Percentiles rank a stretch among this genome's conserved stretches.
Evolutionary conservation across 2,888 invertebrate genomes (phyloP).

Genomic region (Drosophila diplacantha): DNA sequence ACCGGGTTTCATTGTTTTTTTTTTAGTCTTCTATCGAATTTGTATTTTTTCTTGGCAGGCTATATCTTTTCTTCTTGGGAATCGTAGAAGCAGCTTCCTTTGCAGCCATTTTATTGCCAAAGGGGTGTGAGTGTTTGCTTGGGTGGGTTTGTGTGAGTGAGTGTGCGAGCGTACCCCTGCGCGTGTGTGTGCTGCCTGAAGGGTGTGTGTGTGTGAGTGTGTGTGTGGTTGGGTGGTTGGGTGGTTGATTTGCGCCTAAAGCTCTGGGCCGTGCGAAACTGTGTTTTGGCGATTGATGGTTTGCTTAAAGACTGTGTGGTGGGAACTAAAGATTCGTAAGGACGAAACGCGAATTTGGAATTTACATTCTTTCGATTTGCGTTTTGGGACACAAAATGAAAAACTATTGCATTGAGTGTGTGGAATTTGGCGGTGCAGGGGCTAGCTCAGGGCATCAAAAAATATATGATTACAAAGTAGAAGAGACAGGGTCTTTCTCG

Average conservation of each 20-base stretch:
- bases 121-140: constrained; percentile 54
- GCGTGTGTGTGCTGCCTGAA: constrained; percentile 37
- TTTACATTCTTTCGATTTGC: constrained; percentile 57
- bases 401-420: constrained; percentile 74
- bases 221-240: constrained; percentile 48
- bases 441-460: constrained; percentile 18
- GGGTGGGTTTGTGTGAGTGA: constrained; percentile 32
- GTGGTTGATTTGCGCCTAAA: constrained; percentile 64
- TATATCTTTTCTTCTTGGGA: constrained; percentile 74
- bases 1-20: constrained; percentile 11
- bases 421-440: constrained; percentile 55
- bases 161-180: constrained; percentile 51
- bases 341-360: constrained; percentile 61
- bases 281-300: constrained; percentile 42
- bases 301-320: constrained; percentile 32
- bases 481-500: constrained; percentile 9
- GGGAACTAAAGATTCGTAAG: constrained; percentile 57
- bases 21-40: constrained; percentile 29
- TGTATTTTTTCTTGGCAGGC: constrained; percentile 45
- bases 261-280: constrained; percentile 56
- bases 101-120: constrained; percentile 70
- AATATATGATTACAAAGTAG: background rate
- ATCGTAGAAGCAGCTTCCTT: constrained; percentile 73
- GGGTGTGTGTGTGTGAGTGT: constrained; percentile 51
- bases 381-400: constrained; percentile 69